Conservation (phyloP, 2,888 invertebrate species). For the Pandemis corylana region DNA sequence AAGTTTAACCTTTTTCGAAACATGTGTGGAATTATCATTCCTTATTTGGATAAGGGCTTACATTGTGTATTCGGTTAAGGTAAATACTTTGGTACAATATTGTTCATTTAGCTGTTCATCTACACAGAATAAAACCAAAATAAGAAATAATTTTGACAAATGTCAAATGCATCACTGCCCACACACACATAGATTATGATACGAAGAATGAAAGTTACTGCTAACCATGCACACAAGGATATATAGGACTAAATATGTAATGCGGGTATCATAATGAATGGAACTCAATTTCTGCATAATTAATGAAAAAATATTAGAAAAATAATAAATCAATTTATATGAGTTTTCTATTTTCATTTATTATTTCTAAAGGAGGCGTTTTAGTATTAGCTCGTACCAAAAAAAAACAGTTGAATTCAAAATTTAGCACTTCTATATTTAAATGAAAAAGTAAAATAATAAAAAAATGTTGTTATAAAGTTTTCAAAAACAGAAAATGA, state of each 20-base stretch:
- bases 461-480: not conserved
- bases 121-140: not conserved
- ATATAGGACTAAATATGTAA: slow-evolving; percentile 41
- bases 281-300: slow-evolving; percentile 58
- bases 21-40: not conserved
- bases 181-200: slow-evolving; percentile 12
- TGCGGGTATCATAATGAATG: slow-evolving; percentile 32
- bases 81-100: too few relatives aligned
- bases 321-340: not conserved
- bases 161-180: slow-evolving; percentile 34
- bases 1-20: not conserved
- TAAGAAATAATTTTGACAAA: not conserved
- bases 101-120: not conserved
- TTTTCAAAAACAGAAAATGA: slow-evolving; percentile 54
- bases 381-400: too few relatives aligned
- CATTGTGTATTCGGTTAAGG: not conserved
- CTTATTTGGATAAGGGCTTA: slow-evolving; percentile 1
- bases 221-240: slow-evolving; percentile 36
- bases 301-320: not conserved
- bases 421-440: not conserved
- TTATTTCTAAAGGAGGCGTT: too few relatives aligned
- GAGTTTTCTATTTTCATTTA: not conserved
- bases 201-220: slow-evolving; percentile 24
- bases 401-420: not conserved
- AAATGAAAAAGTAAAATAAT: not conserved